A percentile compares a stretch with the other conserved stretches of the same genome.
Conservation (phyloP, 2,797 vertebrate genomes). For the Podarcis lilfordi region DNA sequence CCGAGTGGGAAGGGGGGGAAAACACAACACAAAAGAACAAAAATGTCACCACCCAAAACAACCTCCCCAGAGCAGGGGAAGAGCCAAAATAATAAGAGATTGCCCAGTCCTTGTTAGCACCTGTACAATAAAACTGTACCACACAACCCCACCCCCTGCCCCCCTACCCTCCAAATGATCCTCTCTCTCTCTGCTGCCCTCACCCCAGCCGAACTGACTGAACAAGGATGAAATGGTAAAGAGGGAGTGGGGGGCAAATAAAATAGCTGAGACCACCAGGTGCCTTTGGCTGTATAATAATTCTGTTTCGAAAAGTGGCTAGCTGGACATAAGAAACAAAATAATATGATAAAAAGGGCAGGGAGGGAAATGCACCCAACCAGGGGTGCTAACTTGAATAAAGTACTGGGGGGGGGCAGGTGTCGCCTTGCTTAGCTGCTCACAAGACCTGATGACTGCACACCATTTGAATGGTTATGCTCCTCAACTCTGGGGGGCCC, state of each 20-base stretch:
- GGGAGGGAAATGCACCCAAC: slow-evolving; percentile 2
- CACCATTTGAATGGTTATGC: too few species aligned
- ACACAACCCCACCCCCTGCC: slow-evolving; percentile 3
- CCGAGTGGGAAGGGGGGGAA: slow-evolving; percentile 47
- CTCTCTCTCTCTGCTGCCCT: slow-evolving; percentile 21
- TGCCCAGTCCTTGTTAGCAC: slow-evolving; percentile 89
- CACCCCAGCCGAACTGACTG: slow-evolving; percentile 10
- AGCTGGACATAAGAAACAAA: slow-evolving; percentile 4
- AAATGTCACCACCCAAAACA: slow-evolving; percentile 60
- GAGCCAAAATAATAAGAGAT: slow-evolving; percentile 64
- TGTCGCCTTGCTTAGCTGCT: too few species aligned
- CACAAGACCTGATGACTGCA: too few species aligned
- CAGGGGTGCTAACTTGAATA: too few species aligned
- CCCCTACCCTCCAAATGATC: slow-evolving; percentile 46
- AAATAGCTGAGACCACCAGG: background rate
- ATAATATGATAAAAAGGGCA: slow-evolving; percentile 17
- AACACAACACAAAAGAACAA: slow-evolving; percentile 78
- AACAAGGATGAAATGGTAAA: slow-evolving; percentile 10
- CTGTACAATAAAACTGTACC: slow-evolving; percentile 99
- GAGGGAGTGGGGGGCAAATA: background rate
- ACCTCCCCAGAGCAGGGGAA: slow-evolving; percentile 52
- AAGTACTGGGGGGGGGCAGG: too few species aligned
- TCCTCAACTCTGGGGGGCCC: too few species aligned
- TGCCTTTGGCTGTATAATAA: slow-evolving; percentile 6
- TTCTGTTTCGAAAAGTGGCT: background rate